Evolutionary conservation across 2,113 vertebrate genomes (phyloP).

Genomic region (Glaucomys volans): DNA sequence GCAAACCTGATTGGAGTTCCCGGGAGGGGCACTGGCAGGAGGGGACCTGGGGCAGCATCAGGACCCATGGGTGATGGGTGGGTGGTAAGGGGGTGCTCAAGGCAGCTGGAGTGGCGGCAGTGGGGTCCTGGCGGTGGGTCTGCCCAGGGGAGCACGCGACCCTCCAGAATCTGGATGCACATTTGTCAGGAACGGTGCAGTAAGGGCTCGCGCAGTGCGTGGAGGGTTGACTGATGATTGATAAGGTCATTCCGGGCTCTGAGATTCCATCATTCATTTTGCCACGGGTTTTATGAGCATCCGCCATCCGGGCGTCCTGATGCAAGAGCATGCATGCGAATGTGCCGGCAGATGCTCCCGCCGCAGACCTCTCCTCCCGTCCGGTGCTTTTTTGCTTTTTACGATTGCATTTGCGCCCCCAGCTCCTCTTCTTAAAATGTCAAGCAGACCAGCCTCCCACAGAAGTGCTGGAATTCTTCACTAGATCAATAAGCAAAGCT

Average conservation of each 20-base stretch:
- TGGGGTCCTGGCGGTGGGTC: not conserved
- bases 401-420: not conserved
- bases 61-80: too few species aligned
- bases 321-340: too few species aligned
- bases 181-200: not conserved
- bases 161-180: not conserved
- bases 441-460: not conserved
- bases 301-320: too few species aligned
- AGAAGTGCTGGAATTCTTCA: not conserved
- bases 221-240: not conserved
- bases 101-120: not conserved
- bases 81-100: too few species aligned
- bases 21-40: too few species aligned
- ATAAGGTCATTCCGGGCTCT: rapidly evolving
- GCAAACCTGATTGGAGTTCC: too few species aligned
- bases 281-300: not conserved
- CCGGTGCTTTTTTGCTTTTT: not conserved
- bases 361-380: rapidly evolving
- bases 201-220: rapidly evolving
- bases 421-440: not conserved
- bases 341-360: not conserved
- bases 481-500: not conserved
- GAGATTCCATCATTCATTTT: not conserved
- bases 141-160: too few species aligned
- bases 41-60: too few species aligned